A percentile compares a stretch with the other conserved stretches of the same genome.
These are phyloP conservation scores for Agonum fuliginosum DNA, from an alignment of 2,888 invertebrate species.

Conservation along the genomic window DNA sequence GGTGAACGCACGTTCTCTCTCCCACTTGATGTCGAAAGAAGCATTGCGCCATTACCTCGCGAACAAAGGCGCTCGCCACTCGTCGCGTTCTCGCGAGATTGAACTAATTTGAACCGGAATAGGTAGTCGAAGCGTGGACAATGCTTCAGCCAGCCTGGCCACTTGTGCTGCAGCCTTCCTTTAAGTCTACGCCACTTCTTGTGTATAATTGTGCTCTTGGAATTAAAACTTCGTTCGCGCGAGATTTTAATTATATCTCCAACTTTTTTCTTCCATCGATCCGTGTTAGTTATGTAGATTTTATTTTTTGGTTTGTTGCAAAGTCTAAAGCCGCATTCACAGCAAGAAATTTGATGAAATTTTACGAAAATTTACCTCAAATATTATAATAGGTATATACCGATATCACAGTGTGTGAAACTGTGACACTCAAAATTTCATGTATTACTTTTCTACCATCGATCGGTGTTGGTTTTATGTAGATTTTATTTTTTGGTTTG, in stretches of 20 bases:
- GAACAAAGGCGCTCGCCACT: conserved; percentile 52
- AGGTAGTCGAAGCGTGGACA: conserved; percentile 57
- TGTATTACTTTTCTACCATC: too few relatives aligned
- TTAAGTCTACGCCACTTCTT: not conserved
- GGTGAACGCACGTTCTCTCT: conserved; percentile 19
- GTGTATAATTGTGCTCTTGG: conserved; percentile 24
- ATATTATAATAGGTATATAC: too few relatives aligned
- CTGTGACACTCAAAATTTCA: too few relatives aligned
- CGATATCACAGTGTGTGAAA: too few relatives aligned
- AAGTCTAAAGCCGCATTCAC: too few relatives aligned
- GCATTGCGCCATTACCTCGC: conserved; percentile 33
- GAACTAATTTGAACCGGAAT: conserved; percentile 59
- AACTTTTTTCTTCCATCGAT: conserved; percentile 6
- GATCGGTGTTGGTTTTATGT: too few relatives aligned
- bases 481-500: too few relatives aligned
- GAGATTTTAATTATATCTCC: conserved; percentile 51
- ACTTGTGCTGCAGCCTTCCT: conserved; percentile 7
- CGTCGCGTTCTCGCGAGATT: conserved; percentile 48
- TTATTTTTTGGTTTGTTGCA: not conserved
- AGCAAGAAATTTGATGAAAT: too few relatives aligned
- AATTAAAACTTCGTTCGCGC: conserved; percentile 57
- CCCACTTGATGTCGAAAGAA: conserved; percentile 38
- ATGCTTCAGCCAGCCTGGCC: conserved; percentile 39
- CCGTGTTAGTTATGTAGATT: conserved; percentile 13
- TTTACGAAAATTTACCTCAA: too few relatives aligned